These are phyloP conservation scores for Thomomys bottae DNA, from an alignment of 2,113 vertebrate species.

Conservation along the genomic window DNA sequence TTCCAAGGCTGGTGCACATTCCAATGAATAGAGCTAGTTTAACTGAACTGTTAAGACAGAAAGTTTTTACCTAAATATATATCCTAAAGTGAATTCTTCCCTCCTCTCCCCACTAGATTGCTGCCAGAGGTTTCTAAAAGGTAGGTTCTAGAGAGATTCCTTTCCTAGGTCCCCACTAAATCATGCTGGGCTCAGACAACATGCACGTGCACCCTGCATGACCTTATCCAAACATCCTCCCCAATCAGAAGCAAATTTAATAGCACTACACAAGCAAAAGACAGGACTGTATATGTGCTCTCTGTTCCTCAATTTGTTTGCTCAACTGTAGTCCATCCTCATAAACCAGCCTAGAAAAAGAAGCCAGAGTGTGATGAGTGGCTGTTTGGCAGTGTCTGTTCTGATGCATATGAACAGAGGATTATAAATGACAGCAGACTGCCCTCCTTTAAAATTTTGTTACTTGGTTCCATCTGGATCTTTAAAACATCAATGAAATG, in stretches of 20 bases:
- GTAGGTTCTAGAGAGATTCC: not conserved
- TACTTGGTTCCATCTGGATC: not conserved
- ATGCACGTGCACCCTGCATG: not conserved
- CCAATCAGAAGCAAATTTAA: not conserved
- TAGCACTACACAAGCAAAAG: not conserved
- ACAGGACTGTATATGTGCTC: not conserved
- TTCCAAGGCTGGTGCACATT: not conserved
- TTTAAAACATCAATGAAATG: not conserved
- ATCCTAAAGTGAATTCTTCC: not conserved
- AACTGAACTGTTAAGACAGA: not conserved
- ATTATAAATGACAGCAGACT: not conserved
- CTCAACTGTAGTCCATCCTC: not conserved
- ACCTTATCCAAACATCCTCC: not conserved
- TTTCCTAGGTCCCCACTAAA: not conserved
- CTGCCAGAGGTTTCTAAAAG: not conserved
- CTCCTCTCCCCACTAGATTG: not conserved
- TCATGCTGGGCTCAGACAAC: not conserved
- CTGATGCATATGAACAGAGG: not conserved
- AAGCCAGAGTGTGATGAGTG: not conserved
- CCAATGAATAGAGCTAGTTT: not conserved
- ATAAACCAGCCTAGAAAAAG: not conserved
- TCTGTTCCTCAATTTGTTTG: not conserved
- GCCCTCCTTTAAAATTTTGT: constrained; percentile 9
- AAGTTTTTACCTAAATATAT: not conserved
- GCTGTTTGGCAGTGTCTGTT: not conserved